Conservation (phyloP, 2,888 invertebrate species). For the Malachius bipustulatus region DNA sequence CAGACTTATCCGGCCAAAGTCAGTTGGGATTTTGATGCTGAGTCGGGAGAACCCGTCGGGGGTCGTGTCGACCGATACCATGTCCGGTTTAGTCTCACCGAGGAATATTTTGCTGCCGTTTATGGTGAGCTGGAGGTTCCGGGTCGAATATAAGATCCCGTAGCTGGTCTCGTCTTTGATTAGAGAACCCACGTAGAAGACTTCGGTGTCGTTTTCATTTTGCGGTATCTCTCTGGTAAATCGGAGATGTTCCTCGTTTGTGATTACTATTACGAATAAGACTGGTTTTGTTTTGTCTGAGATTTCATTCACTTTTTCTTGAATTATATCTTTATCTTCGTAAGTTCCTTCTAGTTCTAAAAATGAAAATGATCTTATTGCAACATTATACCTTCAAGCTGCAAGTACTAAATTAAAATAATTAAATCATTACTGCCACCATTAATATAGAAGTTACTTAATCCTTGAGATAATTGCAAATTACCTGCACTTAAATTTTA, state of each 20-base stretch:
- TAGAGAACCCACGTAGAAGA: not conserved
- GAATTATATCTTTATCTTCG: not conserved
- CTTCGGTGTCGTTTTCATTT: not conserved
- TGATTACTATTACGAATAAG: not conserved
- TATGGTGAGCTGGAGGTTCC: constrained; percentile 26
- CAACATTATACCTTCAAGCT: too few relatives aligned
- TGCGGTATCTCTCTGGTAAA: not conserved
- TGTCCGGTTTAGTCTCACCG: constrained; percentile 21
- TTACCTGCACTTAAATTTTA: too few relatives aligned
- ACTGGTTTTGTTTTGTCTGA: not conserved
- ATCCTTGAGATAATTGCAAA: too few relatives aligned
- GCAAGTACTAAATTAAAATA: too few relatives aligned
- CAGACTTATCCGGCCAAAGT: constrained; percentile 28
- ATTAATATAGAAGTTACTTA: too few relatives aligned
- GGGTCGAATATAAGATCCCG: constrained; percentile 29
- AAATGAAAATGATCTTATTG: too few relatives aligned
- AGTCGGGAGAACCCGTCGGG: constrained; percentile 23
- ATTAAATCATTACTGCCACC: too few relatives aligned
- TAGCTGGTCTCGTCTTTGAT: constrained; percentile 15
- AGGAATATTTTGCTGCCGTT: constrained; percentile 14
- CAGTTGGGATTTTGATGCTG: constrained; percentile 28
- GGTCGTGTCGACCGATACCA: constrained; percentile 23
- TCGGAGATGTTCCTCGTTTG: not conserved
- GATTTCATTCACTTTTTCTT: not conserved
- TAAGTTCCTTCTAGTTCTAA: not conserved